Conservation (phyloP, 2,113 vertebrate genomes). For the Aptenodytes patagonicus region DNA sequence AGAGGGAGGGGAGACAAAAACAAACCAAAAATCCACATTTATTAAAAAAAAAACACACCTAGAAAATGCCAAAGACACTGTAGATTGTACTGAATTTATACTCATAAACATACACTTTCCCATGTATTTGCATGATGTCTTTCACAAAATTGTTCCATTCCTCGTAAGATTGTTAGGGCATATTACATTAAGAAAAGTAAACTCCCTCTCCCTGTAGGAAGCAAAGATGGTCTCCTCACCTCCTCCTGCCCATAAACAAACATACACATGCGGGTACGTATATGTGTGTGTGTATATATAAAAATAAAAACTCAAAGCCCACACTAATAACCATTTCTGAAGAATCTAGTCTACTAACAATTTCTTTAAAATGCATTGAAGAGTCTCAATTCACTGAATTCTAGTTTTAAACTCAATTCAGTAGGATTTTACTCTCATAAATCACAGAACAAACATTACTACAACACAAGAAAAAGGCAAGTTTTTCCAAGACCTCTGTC, state of each 20-base stretch:
- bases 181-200: neutral
- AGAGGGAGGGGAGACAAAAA: neutral
- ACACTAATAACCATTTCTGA: neutral
- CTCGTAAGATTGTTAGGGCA: neutral
- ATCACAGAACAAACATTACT: neutral
- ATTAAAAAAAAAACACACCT: neutral
- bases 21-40: neutral
- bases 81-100: neutral
- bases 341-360: neutral
- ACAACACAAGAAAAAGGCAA: neutral
- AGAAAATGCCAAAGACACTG: neutral
- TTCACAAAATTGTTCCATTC: neutral
- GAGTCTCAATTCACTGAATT: neutral
- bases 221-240: neutral
- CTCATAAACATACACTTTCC: neutral
- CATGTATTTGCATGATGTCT: neutral
- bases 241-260: neutral
- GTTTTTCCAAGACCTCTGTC: neutral
- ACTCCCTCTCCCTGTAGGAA: neutral
- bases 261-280: rapidly evolving
- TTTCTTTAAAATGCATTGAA: neutral
- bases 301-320: neutral
- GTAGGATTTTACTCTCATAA: neutral
- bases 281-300: rapidly evolving
- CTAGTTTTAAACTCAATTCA: neutral